Base-by-base conservation (phyloP, 2,888 invertebrate genomes). In the Cryptocephalus moraei region DNA sequence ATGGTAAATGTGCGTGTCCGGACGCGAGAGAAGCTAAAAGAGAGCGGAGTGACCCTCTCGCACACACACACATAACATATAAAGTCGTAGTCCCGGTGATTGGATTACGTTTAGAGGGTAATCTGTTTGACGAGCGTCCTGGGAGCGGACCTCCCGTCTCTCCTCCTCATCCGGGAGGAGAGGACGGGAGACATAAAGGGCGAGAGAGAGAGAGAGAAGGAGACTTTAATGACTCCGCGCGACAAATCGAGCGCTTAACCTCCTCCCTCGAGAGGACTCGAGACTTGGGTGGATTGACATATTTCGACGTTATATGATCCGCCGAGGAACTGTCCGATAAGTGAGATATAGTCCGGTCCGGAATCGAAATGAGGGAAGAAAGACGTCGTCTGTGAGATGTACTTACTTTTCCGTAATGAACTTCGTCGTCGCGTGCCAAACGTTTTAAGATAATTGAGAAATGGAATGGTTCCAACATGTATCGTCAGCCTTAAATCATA, bases 41-140 rank as follows among this genome's bases (percentile, higher is more conserved):
- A 22, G 22, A 22, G 22, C 22, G 22, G 6, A 6, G 2, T 2
- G 6, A 2, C 22, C 22, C 22, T 22, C 22, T 36, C 12, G n/a
- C 36, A 36, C 11, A 36, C 12, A 36, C 12, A 36, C 11, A 36
- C 36, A 36, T 36, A 36, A 36, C 36, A 12, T 36, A 36, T 22
- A 36, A 36, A 36, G n/a, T 6, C 36, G 36, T n/a, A 36, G 36
- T 51, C 48, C 50, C 49, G 56, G 76, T 79, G 80, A 81, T 81
- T 81, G 80, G 79, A 80, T 80, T 79, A 79, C 78, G 75, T 75
- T 71, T 70, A 72, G 71, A 70, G 71, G 70, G 71, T 71, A 72
- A 73, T 73, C 72, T 71, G 61, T 70, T 70, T 76, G 78, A 80
- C 78, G 80, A 79, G 79, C 70, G 78, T 73, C 79, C 56, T 54